Percentiles rank a stretch among this genome's conserved stretches.
These are phyloP conservation scores for Magallana nippona DNA, from an alignment of 2,888 invertebrate genomes.

Conservation along the genomic window DNA sequence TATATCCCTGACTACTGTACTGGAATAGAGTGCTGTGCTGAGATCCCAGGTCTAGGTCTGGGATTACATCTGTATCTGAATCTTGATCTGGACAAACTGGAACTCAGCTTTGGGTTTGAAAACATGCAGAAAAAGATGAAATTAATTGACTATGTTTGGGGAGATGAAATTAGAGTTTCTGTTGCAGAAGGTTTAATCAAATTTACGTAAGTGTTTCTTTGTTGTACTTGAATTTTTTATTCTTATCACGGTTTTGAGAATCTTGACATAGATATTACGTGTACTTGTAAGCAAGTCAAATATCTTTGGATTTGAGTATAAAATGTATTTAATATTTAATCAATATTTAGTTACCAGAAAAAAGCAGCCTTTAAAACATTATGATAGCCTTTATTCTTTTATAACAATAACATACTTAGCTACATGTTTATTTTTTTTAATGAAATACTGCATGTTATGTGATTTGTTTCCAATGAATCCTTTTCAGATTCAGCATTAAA, in stretches of 20 bases:
- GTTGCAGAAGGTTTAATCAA: constrained; percentile 1
- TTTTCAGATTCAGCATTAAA: constrained; percentile 10
- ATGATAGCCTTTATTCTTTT: too few species aligned
- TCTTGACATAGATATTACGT: too few species aligned
- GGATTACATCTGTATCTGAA: constrained; percentile 48
- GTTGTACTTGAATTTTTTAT: background rate
- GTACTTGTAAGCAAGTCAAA: too few species aligned
- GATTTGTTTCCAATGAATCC: background rate
- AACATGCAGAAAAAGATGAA: constrained; percentile 56
- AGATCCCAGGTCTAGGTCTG: constrained; percentile 49
- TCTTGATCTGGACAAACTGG: constrained; percentile 53
- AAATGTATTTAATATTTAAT: background rate
- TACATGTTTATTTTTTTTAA: background rate
- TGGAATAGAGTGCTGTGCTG: constrained; percentile 53
- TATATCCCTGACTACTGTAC: constrained; percentile 54
- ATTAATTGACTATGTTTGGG: constrained; percentile 62
- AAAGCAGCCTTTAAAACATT: too few species aligned
- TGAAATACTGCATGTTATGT: background rate
- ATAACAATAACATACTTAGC: too few species aligned
- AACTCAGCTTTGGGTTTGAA: constrained; percentile 59
- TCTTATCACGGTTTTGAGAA: background rate
- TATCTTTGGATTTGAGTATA: too few species aligned
- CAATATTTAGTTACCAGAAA: too few species aligned
- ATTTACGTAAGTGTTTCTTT: background rate
- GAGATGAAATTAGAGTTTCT: constrained; percentile 37